Percentiles rank a stretch among this genome's conserved stretches.
Conservation (phyloP, 1,140 invertebrate genomes). For the Calephelis nemesis region DNA sequence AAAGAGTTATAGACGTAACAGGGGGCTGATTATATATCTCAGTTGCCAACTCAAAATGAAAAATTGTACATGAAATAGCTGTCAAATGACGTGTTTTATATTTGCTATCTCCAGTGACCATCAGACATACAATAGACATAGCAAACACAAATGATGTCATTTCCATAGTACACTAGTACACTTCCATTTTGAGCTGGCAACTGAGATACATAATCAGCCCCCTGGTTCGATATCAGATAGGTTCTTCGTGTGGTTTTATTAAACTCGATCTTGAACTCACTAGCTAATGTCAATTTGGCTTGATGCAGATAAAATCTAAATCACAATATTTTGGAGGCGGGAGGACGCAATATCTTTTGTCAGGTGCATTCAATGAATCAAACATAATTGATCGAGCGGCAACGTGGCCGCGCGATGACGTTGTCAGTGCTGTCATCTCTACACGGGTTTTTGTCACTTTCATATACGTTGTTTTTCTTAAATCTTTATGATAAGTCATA, state of each 20-base stretch:
- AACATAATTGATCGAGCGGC: constrained; percentile 59
- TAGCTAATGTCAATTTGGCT: constrained; percentile 48
- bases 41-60: too few relatives aligned
- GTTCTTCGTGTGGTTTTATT: constrained; percentile 5
- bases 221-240: too few relatives aligned
- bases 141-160: too few relatives aligned
- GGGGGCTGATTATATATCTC: too few relatives aligned
- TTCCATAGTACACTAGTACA: too few relatives aligned
- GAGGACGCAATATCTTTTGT: constrained; percentile 53
- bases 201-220: too few relatives aligned
- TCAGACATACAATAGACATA: too few relatives aligned
- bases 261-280: constrained; percentile 16
- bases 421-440: constrained; percentile 51
- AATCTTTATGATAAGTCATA: constrained; percentile 14
- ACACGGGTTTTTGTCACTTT: constrained; percentile 60
- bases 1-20: too few relatives aligned
- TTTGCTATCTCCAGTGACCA: too few relatives aligned
- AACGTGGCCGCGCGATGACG: constrained; percentile 49
- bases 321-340: constrained; percentile 60
- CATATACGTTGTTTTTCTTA: constrained; percentile 43
- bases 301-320: constrained; percentile 57
- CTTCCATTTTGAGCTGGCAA: too few relatives aligned
- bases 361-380: constrained; percentile 60
- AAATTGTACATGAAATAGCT: too few relatives aligned
- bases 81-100: too few relatives aligned